A percentile compares a stretch with the other conserved stretches of the same genome.
Evolutionary conservation across 92 coral and sea anemone species (phyloP).

Genomic region (Heliopora coerulea): DNA sequence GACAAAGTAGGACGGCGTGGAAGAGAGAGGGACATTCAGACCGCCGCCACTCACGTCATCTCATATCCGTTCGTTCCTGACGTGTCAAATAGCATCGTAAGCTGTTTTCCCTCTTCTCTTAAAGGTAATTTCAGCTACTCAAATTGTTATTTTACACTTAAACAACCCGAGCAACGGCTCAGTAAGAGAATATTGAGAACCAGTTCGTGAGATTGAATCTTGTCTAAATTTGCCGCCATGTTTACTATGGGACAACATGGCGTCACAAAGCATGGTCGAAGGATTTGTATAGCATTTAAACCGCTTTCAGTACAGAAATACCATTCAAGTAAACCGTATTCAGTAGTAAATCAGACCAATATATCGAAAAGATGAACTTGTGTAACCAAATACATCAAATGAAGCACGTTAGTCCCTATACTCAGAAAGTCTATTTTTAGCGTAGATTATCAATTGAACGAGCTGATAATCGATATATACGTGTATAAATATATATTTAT

Average conservation of each 20-base stretch:
- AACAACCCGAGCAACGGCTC: background rate
- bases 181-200: background rate
- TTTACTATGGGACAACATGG: slow-evolving; percentile 30
- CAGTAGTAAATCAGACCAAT: background rate
- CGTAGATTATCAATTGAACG: slow-evolving; percentile 6
- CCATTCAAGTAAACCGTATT: background rate
- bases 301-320: background rate
- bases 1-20: slow-evolving; percentile 37
- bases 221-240: slow-evolving; percentile 42
- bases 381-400: background rate
- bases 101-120: background rate
- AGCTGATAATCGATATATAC: slow-evolving; percentile 8
- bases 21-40: slow-evolving; percentile 7
- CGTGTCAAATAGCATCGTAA: slow-evolving; percentile 23
- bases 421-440: slow-evolving; percentile 25
- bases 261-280: slow-evolving; percentile 41
- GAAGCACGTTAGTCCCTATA: no score
- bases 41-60: slow-evolving; percentile 33
- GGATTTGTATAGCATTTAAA: background rate
- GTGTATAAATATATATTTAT: background rate
- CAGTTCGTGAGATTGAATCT: background rate
- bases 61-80: slow-evolving; percentile 34
- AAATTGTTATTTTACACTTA: background rate
- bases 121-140: slow-evolving; percentile 1
- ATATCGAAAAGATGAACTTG: background rate